phyloP scores from a whole-genome alignment of 2,888 invertebrate species.

The Zele albiditarsus region DNA sequence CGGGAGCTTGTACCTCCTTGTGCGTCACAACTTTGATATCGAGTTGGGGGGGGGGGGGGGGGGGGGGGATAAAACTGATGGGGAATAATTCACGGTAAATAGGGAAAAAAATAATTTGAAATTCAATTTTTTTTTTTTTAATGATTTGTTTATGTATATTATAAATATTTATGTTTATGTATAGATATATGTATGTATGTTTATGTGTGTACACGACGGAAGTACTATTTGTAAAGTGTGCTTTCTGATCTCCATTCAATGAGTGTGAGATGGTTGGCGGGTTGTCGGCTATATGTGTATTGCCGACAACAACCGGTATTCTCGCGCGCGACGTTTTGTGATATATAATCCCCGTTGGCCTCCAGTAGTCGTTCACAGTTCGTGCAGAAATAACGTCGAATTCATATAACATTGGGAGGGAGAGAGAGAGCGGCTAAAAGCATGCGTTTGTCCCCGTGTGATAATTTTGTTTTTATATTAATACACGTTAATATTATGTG shows the following conservation, averaged over 20 bases:
- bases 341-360: constrained; percentile 25
- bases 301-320: constrained; percentile 20
- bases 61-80: no score
- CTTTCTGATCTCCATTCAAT: constrained; percentile 16
- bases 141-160: background rate
- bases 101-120: no score
- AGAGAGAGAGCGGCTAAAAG: background rate
- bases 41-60: no score
- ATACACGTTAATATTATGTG: background rate
- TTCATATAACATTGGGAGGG: background rate
- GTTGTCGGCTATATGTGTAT: background rate
- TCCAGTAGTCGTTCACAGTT: constrained; percentile 10
- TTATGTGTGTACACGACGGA: background rate
- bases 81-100: no score
- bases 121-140: no score
- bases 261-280: constrained; percentile 9
- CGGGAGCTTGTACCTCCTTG: no score
- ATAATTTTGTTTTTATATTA: no score
- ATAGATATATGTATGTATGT: background rate
- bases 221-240: background rate
- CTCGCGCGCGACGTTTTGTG: background rate
- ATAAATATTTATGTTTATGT: background rate
- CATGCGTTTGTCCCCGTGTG: background rate
- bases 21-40: no score
- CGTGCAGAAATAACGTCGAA: constrained; percentile 12